phyloP scores from a whole-genome alignment of 2,797 vertebrate genomes.

The Chelmon rostratus region DNA sequence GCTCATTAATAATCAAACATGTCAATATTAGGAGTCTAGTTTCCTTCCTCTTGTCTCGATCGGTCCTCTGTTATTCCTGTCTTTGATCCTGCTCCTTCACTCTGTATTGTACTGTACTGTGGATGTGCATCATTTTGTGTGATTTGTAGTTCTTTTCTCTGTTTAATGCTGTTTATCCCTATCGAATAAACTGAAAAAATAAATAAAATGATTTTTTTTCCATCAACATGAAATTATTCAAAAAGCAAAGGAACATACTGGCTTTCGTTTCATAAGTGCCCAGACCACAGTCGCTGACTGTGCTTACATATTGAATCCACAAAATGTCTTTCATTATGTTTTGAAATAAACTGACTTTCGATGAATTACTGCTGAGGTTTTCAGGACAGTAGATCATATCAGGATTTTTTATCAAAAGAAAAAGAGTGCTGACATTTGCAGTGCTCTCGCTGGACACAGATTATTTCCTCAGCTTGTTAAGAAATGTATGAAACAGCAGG shows the following conservation, averaged over 20 bases:
- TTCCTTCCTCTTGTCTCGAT: neutral
- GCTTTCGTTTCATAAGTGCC: neutral
- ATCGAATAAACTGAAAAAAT: neutral
- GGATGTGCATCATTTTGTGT: neutral
- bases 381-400: slow-evolving; percentile 41
- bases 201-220: neutral
- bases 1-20: neutral
- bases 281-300: neutral
- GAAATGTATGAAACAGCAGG: slow-evolving; percentile 50
- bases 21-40: neutral
- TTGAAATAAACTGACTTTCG: slow-evolving; percentile 8
- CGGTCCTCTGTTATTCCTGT: neutral
- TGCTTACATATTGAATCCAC: neutral
- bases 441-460: slow-evolving; percentile 29
- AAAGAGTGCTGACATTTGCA: slow-evolving; percentile 55
- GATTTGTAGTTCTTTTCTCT: neutral
- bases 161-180: neutral
- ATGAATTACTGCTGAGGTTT: slow-evolving; percentile 28
- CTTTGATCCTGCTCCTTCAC: no score
- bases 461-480: slow-evolving; percentile 29
- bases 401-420: slow-evolving; percentile 27
- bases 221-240: neutral
- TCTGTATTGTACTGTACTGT: neutral
- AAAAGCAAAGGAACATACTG: neutral
- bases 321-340: neutral